A percentile compares a stretch with the other conserved stretches of the same genome.
phyloP scores from a whole-genome alignment of 2,888 invertebrate species.

The Cantharis flavilabris region DNA sequence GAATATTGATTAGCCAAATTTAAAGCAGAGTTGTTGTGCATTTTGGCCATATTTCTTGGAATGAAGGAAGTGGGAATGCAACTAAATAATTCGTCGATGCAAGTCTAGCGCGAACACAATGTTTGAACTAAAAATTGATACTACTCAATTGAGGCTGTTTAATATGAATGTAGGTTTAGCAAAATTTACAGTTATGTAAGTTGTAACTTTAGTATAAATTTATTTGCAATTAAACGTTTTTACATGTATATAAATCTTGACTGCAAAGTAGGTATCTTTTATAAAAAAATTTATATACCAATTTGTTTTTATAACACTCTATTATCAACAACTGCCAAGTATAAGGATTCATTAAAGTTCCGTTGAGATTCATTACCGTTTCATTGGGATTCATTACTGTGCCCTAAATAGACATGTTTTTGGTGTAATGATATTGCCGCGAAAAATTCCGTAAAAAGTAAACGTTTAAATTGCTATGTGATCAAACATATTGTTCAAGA shows the following conservation, averaged over 20 bases:
- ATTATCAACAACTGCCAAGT: conserved; percentile 21
- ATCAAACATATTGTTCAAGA: conserved; percentile 28
- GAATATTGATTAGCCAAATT: background rate
- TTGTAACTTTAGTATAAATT: background rate
- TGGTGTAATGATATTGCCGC: conserved; percentile 25
- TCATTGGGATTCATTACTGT: conserved; percentile 27
- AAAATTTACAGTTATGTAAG: background rate
- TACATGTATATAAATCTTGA: background rate
- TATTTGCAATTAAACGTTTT: background rate
- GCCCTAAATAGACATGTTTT: conserved; percentile 27
- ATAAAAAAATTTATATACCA: conserved; percentile 2
- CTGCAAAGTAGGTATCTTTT: background rate
- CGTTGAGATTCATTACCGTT: conserved; percentile 28
- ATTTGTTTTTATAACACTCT: conserved; percentile 20
- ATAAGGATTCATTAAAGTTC: conserved; percentile 27
- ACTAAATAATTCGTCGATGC: background rate
- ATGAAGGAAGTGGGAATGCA: too few species aligned
- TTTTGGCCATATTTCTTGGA: background rate
- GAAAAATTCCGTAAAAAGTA: conserved; percentile 22
- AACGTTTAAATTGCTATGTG: conserved; percentile 24
- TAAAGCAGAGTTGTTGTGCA: background rate
- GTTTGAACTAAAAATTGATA: background rate
- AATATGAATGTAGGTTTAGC: background rate
- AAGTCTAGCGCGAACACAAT: background rate
- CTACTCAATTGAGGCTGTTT: background rate